Evolutionary conservation across 2,888 invertebrate species (phyloP).

Genomic region (Trissolcus japonicus): DNA sequence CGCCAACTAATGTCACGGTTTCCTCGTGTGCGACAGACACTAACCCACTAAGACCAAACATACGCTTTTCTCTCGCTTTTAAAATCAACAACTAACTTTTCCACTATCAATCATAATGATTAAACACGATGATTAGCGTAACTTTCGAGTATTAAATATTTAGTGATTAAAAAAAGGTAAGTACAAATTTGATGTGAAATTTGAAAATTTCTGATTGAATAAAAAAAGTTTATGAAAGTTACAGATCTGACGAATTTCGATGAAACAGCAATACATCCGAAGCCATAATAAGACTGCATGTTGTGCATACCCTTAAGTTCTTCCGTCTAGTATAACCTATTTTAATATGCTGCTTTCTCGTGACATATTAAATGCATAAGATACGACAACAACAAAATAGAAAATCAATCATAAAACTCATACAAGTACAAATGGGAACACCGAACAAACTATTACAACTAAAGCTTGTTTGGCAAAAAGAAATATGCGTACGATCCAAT

Average conservation of each 20-base stretch:
- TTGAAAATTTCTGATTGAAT: not conserved
- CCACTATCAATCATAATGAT: conserved; percentile 30
- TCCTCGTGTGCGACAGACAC: conserved; percentile 49
- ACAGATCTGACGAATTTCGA: conserved; percentile 70
- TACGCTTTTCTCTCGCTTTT: conserved; percentile 32
- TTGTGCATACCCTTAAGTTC: conserved; percentile 71
- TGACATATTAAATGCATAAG: conserved; percentile 35
- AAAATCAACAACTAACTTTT: conserved; percentile 29
- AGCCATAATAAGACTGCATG: conserved; percentile 71
- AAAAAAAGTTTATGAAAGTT: conserved; percentile 32
- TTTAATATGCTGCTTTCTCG: conserved; percentile 49
- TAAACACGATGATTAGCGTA: conserved; percentile 6
- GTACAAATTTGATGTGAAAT: no score
- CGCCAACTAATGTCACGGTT: conserved; percentile 53
- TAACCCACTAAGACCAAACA: conserved; percentile 17
- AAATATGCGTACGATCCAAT: conserved; percentile 53
- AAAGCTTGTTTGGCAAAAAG: conserved; percentile 40
- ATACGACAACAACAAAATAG: conserved; percentile 21
- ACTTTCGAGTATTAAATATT: not conserved
- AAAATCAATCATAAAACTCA: conserved; percentile 8
- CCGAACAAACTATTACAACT: conserved; percentile 11
- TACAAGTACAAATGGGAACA: not conserved
- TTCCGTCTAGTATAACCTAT: conserved; percentile 62
- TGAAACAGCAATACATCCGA: conserved; percentile 72
- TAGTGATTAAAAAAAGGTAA: no score